Base-by-base conservation (phyloP, 2,113 vertebrate species). In the Alligator sinensis region DNA sequence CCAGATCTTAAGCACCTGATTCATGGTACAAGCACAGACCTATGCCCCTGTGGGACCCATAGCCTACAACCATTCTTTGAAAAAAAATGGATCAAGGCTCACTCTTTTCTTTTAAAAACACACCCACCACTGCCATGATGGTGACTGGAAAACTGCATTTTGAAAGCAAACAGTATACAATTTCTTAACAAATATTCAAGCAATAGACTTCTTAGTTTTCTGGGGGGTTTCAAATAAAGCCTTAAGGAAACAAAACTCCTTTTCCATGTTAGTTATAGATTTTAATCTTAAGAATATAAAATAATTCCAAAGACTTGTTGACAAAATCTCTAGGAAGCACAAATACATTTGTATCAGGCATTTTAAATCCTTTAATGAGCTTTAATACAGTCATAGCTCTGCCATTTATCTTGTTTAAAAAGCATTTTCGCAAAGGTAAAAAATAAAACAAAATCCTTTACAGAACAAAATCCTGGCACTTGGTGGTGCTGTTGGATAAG, bases 401-500 rank as follows among this genome's bases (percentile, higher is more conserved):
- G 34, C 5, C 47, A 60, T 83, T 21, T 58, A 15, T 79, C 57
- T 89, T 58, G 24, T 5, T 62, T 70, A 11, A 57, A 47, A 1
- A 70, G 55, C 25, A 1, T 54, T 91, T 77, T 19, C 1, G 3
- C 3, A 2, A 59, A 8, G 6, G 6, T 15, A 5, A 2, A 11
- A 28, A n/a, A 28, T 80, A 77, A 84, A 85, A 19, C 7, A 77
- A 30, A 12, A 30, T 18, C 3, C 24, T 47, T 38, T 47, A 47
- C 47, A 47, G 9, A 62, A 21, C 63, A 78, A 63, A 94, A 80
- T 72, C 77, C 54, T 64, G 68, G 96, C 99, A 98, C 98, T 97
- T 97, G 98, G 97, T 98, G 99, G 99, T 98, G 98, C 98, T 99
- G 85, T 97, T 98, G 98, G 97, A 98, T 98, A 97, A 96, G 80